phyloP scores from a whole-genome alignment of 2,888 invertebrate genomes.

The Chironomus tentans region DNA sequence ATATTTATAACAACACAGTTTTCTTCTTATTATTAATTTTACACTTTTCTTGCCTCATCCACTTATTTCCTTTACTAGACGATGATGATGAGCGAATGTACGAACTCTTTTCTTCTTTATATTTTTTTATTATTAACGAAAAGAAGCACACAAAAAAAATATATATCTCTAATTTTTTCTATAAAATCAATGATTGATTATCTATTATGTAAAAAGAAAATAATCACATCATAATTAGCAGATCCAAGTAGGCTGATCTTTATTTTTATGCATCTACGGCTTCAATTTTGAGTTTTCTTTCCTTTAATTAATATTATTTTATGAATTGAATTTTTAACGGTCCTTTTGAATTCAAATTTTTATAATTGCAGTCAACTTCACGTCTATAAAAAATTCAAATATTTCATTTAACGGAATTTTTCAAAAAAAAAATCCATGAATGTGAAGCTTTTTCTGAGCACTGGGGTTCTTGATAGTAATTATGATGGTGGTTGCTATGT shows the following conservation, averaged over 20 bases:
- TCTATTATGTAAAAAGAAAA: constrained; percentile 26
- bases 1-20: neutral
- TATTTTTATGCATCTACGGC: neutral
- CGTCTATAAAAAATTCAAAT: too few relatives aligned
- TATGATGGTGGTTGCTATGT: neutral
- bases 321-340: neutral
- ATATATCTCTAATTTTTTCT: neutral
- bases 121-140: neutral
- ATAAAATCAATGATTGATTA: constrained; percentile 21
- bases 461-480: too few relatives aligned
- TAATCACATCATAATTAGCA: constrained; percentile 27
- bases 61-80: too few relatives aligned
- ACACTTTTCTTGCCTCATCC: neutral
- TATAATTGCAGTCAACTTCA: neutral
- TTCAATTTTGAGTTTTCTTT: neutral
- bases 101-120: neutral
- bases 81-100: neutral
- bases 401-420: neutral
- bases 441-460: neutral
- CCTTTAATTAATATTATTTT: too few relatives aligned
- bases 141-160: neutral
- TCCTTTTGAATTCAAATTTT: too few relatives aligned
- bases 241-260: neutral
- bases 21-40: neutral
- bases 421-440: neutral